Evolutionary conservation across 2,797 vertebrate species (phyloP), one percentile per base, ranked within the genome.

Genomic region (Oreochromis mossambicus): DNA sequence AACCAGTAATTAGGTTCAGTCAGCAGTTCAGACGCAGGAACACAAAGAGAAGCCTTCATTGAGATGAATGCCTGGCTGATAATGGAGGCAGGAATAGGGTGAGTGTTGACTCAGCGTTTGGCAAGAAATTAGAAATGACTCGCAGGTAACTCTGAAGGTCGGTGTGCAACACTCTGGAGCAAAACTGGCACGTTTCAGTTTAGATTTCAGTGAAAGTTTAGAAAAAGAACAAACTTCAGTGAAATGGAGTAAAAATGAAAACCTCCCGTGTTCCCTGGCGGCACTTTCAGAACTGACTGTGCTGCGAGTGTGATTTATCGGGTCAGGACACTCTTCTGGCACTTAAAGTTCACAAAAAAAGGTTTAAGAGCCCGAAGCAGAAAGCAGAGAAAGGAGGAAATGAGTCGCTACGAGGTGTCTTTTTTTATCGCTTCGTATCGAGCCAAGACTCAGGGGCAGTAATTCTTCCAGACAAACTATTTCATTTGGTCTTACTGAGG

Each of bases 91-190:
- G 34, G 14, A 19, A 19, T 2, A 61, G 29, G 58, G 61, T 2
- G 12, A 14, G 73, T 17, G 85, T 2, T 12, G 84, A 93, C 77
- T 93, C 90, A 93, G 88, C 83, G 3, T 32, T 90, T 86, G 81
- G 85, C 82, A 54, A 43, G 48, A 58, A 68, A 83, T 79, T 75
- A 9, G 24, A 36, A 78, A 88, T 83, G 92, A 89, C 86, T 88
- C 70, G 11, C 88, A 89, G 90, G 88, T 87, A 77, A 73, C 9
- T 85, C 34, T 87, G 36, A 79, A 87, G 82, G 81, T 80, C 32
- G 5, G 5, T 29, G 76, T 48, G 68, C 75, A 80, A 52, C 17
- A 51, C 19, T 19, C 63, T 4, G 73, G 2, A 78, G 19, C 11
- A 5, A 48, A 29, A 38, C 11, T 4, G 51, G 43, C 46, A 26